These are phyloP conservation scores for Pemphredon lugubris DNA, from an alignment of 2,888 invertebrate genomes.

Conservation along the genomic window DNA sequence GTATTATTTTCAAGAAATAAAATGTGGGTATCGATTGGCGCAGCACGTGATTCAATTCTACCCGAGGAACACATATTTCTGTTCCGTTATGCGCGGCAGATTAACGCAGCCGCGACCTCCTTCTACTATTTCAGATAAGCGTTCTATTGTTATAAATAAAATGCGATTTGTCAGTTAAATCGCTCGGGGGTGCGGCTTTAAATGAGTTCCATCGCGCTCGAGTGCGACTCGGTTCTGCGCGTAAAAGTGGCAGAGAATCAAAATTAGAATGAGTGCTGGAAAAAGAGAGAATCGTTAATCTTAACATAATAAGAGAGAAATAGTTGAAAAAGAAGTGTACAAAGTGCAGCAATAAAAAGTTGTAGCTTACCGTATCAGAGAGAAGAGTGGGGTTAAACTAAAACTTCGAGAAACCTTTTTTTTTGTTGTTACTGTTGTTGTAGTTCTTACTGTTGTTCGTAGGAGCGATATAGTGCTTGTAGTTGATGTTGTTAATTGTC, in stretches of 20 bases:
- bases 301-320: background rate
- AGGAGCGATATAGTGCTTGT: slow-evolving; percentile 50
- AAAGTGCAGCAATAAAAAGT: slow-evolving; percentile 61
- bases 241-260: background rate
- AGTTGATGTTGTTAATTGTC: slow-evolving; percentile 50
- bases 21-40: no score
- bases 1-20: background rate
- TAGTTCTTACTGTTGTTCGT: slow-evolving; percentile 59
- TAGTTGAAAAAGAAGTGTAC: slow-evolving; percentile 39
- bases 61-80: no score
- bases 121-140: no score
- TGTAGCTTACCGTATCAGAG: slow-evolving; percentile 73
- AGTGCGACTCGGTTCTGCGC: background rate
- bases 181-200: no score
- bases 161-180: no score
- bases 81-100: no score
- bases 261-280: slow-evolving; percentile 10
- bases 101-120: no score
- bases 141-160: no score
- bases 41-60: no score
- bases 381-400: slow-evolving; percentile 63
- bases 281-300: background rate
- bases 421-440: slow-evolving; percentile 48
- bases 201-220: no score
- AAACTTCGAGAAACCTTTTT: slow-evolving; percentile 39